A percentile compares a stretch with the other conserved stretches of the same genome.
These are phyloP conservation scores for Aricia artaxerxes DNA, from an alignment of 2,888 invertebrate species.

Conservation along the genomic window DNA sequence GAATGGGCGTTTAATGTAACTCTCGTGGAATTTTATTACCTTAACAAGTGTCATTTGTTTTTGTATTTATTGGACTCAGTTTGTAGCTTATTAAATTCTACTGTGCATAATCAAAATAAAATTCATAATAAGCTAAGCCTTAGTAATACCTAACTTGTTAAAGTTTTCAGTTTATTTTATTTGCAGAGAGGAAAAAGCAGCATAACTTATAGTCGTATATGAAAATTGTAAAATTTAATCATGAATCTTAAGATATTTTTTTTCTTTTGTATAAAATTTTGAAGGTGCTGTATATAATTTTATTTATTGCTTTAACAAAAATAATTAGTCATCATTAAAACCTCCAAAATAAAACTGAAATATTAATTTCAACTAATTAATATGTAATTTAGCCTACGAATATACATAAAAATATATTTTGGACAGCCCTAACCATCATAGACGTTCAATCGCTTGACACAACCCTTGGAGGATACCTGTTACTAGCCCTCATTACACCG, in stretches of 20 bases:
- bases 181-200: neutral
- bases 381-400: neutral
- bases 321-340: neutral
- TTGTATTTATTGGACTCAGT: neutral
- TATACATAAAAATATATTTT: neutral
- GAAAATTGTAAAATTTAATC: too few relatives aligned
- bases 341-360: neutral
- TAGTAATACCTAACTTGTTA: neutral
- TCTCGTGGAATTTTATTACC: neutral
- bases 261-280: too few relatives aligned
- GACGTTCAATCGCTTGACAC: slow-evolving; percentile 42
- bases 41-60: neutral
- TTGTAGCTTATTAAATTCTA: neutral
- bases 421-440: slow-evolving; percentile 40
- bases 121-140: neutral
- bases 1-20: neutral
- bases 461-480: slow-evolving; percentile 44
- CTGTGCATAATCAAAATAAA: neutral
- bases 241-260: too few relatives aligned
- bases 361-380: neutral
- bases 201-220: too few relatives aligned
- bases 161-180: neutral
- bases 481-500: slow-evolving; percentile 41
- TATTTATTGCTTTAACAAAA: too few relatives aligned
- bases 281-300: too few relatives aligned